These are phyloP conservation scores for Pseudorectes ferrugineus DNA, from an alignment of 2,113 vertebrate genomes.

Conservation along the genomic window DNA sequence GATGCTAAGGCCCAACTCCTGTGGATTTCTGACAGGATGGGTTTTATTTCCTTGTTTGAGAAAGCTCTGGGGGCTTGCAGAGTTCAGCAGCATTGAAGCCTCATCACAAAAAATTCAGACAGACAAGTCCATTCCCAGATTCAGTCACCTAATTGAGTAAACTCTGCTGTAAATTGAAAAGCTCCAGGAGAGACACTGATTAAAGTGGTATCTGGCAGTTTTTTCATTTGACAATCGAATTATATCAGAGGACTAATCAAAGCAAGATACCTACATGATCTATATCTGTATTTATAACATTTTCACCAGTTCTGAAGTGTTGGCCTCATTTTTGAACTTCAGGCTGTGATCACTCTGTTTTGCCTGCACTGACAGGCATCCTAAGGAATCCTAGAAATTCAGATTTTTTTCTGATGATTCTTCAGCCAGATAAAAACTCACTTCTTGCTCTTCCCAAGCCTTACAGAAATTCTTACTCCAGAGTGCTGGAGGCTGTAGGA, in stretches of 20 bases:
- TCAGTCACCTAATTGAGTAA: background rate
- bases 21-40: background rate
- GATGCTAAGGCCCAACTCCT: background rate
- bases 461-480: background rate
- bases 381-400: background rate
- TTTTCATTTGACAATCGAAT: background rate
- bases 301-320: background rate
- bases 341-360: background rate
- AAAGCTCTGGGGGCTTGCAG: background rate
- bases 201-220: background rate
- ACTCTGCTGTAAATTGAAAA: background rate
- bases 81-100: background rate
- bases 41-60: background rate
- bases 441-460: background rate
- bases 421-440: background rate
- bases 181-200: background rate
- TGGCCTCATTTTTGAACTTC: background rate
- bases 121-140: background rate
- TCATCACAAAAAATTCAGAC: background rate
- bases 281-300: background rate
- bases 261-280: background rate
- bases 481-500: background rate
- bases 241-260: background rate
- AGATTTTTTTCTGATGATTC: background rate
- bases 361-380: background rate